A percentile compares a stretch with the other conserved stretches of the same genome.
These are phyloP conservation scores for Melanotaenia boesemani DNA, from an alignment of 2,797 vertebrate genomes.

Conservation along the genomic window DNA sequence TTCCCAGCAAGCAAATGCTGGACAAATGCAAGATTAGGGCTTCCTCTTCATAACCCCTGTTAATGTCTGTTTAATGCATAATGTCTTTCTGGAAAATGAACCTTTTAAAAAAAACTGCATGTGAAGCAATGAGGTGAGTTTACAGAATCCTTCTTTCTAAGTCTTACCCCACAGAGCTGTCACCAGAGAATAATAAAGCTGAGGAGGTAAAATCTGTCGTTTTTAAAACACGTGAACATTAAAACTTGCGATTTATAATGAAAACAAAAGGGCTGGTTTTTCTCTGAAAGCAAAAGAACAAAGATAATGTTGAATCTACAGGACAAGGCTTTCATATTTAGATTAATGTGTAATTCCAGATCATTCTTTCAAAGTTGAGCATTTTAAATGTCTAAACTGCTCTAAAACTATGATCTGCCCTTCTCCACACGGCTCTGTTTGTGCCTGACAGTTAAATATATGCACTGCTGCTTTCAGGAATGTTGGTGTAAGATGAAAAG, in stretches of 20 bases:
- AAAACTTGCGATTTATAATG: slow-evolving; percentile 38
- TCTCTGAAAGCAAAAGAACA: slow-evolving; percentile 28
- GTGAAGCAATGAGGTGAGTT: neutral
- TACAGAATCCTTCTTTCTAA: neutral
- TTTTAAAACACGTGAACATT: neutral
- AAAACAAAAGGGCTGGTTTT: slow-evolving; percentile 39
- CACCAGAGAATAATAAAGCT: neutral
- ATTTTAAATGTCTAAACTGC: slow-evolving; percentile 14
- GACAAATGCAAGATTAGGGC: slow-evolving; percentile 2
- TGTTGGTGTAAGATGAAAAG: slow-evolving; percentile 55
- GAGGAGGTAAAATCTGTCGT: neutral
- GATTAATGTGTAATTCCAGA: slow-evolving; percentile 46
- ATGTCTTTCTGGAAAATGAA: neutral
- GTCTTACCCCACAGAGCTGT: slow-evolving; percentile 4
- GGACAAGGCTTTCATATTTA: slow-evolving; percentile 2
- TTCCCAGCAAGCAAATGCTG: slow-evolving; percentile 17
- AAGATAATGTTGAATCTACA: slow-evolving; percentile 1
- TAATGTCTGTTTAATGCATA: slow-evolving; percentile 3
- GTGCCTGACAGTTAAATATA: slow-evolving; percentile 58
- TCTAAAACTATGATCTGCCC: slow-evolving; percentile 18
- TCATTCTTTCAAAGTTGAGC: slow-evolving; percentile 27
- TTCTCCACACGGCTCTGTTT: slow-evolving; percentile 25
- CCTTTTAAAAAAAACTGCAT: too few species aligned
- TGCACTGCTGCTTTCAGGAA: slow-evolving; percentile 60
- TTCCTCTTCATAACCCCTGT: slow-evolving; percentile 22